Percentiles rank a stretch among this genome's conserved stretches.
Evolutionary conservation across 2,888 invertebrate genomes (phyloP).

Genomic region (Rhorus exstirpatorius): DNA sequence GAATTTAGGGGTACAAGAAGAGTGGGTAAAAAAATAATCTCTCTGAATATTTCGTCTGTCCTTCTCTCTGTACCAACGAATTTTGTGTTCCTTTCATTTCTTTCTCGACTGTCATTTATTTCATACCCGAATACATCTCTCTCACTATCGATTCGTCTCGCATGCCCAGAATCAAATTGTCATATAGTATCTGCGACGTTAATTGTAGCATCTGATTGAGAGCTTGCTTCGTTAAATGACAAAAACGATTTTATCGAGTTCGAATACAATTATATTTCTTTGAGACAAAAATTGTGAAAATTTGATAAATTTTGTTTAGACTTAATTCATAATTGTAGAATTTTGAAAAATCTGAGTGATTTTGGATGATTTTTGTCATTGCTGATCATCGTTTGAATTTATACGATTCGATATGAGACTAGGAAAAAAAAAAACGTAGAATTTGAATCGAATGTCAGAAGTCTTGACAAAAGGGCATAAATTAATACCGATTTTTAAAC

Average conservation of each 20-base stretch:
- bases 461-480: too few species aligned
- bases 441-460: too few species aligned
- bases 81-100: background rate
- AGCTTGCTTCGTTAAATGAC: too few species aligned
- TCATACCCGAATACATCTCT: background rate
- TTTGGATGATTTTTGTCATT: background rate
- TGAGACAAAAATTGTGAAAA: background rate
- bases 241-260: too few species aligned
- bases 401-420: too few species aligned
- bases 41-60: conserved; percentile 35
- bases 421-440: too few species aligned
- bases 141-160: conserved; percentile 54
- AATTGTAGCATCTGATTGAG: conserved; percentile 36
- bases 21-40: conserved; percentile 10
- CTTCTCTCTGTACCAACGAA: too few species aligned
- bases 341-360: background rate
- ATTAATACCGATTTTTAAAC: too few species aligned
- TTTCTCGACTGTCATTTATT: background rate
- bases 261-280: background rate
- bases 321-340: background rate
- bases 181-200: conserved; percentile 50
- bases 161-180: conserved; percentile 52
- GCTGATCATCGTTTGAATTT: background rate
- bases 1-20: conserved; percentile 25
- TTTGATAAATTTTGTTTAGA: background rate